Evolutionary conservation across 1,140 invertebrate genomes (phyloP).

Genomic region (Brachionus sp.): DNA sequence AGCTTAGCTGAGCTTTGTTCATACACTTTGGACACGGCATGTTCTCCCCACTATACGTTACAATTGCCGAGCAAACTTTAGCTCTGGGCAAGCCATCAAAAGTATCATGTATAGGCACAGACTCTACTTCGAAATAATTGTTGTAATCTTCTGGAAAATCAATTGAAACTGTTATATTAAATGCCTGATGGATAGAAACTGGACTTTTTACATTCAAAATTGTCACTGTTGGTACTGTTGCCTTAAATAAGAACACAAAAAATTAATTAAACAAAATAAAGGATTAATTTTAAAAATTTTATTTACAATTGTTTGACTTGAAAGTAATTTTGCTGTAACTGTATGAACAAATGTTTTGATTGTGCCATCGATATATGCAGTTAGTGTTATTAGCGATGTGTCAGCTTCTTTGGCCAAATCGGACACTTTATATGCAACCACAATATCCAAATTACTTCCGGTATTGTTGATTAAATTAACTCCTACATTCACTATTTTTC

Average conservation of each 20-base stretch:
- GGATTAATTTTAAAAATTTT: slow-evolving; percentile 1
- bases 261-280: too few relatives aligned
- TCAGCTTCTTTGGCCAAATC: background rate
- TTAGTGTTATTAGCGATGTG: background rate
- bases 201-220: background rate
- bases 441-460: background rate
- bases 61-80: slow-evolving; percentile 47
- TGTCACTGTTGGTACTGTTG: background rate
- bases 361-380: background rate
- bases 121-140: slow-evolving; percentile 1
- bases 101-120: slow-evolving; percentile 47
- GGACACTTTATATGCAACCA: slow-evolving; percentile 23
- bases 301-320: background rate
- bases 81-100: slow-evolving; percentile 48
- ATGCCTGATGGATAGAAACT: slow-evolving; percentile 23
- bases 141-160: background rate
- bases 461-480: background rate
- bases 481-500: slow-evolving; percentile 13
- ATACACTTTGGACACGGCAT: slow-evolving; percentile 46
- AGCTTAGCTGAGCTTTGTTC: background rate
- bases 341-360: background rate
- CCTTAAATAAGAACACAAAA: background rate
- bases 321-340: background rate
- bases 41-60: slow-evolving; percentile 47
- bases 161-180: slow-evolving; percentile 17